Evolutionary conservation across 2,113 vertebrate genomes (phyloP).

Genomic region (Rhinolophus sinicus): DNA sequence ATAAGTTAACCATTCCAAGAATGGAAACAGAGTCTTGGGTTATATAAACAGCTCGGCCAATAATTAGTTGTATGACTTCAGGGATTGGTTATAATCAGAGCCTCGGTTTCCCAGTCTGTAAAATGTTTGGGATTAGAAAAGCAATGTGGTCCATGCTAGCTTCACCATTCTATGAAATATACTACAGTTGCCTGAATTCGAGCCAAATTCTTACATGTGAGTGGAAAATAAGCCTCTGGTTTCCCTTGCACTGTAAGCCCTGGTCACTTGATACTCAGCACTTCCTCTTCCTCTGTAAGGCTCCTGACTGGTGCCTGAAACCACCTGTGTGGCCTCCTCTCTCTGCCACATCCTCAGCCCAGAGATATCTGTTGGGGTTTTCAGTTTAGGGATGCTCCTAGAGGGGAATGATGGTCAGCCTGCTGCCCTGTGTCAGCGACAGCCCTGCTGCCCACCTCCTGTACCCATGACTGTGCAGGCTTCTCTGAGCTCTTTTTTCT

Average conservation of each 20-base stretch:
- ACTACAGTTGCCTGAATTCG: not conserved
- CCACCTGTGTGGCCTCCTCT: not conserved
- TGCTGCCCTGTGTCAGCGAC: not conserved
- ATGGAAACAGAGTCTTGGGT: not conserved
- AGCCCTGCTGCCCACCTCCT: not conserved
- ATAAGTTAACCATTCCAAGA: not conserved
- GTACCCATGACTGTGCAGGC: not conserved
- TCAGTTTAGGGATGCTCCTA: not conserved
- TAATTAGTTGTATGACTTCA: not conserved
- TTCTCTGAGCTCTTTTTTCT: conserved; percentile 61
- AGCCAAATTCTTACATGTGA: not conserved
- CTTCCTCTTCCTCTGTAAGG: not conserved
- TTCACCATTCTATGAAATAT: not conserved
- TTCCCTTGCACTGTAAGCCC: not conserved
- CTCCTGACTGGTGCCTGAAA: not conserved
- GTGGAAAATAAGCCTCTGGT: conserved; percentile 30
- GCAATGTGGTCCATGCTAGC: not conserved
- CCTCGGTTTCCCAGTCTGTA: not conserved
- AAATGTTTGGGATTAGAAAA: conserved; percentile 4
- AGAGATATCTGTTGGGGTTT: not conserved
- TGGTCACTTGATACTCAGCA: not conserved
- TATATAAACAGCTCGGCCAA: not conserved
- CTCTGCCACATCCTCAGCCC: not conserved
- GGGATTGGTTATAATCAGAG: not conserved
- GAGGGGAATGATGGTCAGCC: not conserved